These are phyloP conservation scores for Oreochromis niloticus DNA, from an alignment of 2,113 vertebrate genomes.

Conservation along the genomic window DNA sequence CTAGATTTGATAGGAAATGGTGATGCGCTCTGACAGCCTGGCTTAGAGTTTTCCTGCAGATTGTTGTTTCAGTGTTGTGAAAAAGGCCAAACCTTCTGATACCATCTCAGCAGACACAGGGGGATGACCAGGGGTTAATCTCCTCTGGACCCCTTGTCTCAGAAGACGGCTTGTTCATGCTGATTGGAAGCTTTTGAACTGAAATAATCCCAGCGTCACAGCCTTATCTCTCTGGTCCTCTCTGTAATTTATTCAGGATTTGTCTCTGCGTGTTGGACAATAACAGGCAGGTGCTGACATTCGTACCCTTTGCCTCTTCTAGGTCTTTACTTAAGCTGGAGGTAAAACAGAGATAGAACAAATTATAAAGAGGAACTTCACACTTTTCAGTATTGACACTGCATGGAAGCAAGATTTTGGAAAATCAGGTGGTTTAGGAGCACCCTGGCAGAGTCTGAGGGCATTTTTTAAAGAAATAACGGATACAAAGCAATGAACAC, in stretches of 20 bases:
- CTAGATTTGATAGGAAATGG: neutral
- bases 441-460: neutral
- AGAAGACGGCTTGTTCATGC: neutral
- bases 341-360: neutral
- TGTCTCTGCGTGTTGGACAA: neutral
- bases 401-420: neutral
- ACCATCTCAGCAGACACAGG: neutral
- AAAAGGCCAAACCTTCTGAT: neutral
- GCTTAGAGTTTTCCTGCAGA: neutral
- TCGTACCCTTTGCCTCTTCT: neutral
- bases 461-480: neutral
- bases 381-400: neutral
- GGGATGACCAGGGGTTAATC: conserved; percentile 27
- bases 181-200: conserved; percentile 17
- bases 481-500: conserved; percentile 34
- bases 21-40: neutral
- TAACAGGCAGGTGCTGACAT: conserved; percentile 18
- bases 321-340: neutral
- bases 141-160: neutral
- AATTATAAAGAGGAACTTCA: neutral
- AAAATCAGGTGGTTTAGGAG: neutral
- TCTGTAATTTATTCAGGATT: conserved; percentile 27
- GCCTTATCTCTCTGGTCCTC: neutral
- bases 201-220: conserved; percentile 10
- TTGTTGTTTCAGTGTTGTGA: neutral